Percentiles rank a stretch among this genome's conserved stretches.
phyloP scores from a whole-genome alignment of 2,888 invertebrate genomes.

The Cyclophora albipunctata region DNA sequence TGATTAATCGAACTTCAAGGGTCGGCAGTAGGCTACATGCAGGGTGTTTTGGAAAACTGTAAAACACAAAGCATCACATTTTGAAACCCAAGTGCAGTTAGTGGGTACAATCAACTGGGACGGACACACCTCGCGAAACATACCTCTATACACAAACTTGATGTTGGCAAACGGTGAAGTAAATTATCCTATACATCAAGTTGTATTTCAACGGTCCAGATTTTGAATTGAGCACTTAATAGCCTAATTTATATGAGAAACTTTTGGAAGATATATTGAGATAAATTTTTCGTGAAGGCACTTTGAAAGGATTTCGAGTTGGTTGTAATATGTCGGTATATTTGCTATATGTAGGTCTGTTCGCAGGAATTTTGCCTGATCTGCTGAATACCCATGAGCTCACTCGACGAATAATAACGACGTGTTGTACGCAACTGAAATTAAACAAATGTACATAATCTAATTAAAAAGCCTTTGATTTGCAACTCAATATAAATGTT shows the following conservation, averaged over 20 bases:
- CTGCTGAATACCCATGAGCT: slow-evolving; percentile 81
- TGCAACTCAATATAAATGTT: slow-evolving; percentile 16
- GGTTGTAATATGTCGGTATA: slow-evolving; percentile 26
- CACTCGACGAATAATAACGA: slow-evolving; percentile 87
- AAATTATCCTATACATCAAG: slow-evolving; percentile 2
- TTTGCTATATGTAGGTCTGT: slow-evolving; percentile 87
- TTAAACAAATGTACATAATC: slow-evolving; percentile 55
- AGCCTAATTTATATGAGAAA: slow-evolving; percentile 18
- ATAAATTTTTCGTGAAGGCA: slow-evolving; percentile 44
- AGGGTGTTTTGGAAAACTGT: not conserved
- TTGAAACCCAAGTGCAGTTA: not conserved
- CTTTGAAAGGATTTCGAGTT: slow-evolving; percentile 44
- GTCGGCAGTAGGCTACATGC: not conserved
- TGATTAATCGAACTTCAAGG: too few relatives aligned
- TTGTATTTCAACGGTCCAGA: not conserved
- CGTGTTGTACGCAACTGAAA: slow-evolving; percentile 83
- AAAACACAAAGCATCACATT: slow-evolving; percentile 2
- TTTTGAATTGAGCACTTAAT: slow-evolving; percentile 10
- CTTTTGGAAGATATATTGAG: slow-evolving; percentile 34
- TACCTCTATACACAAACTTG: slow-evolving; percentile 17
- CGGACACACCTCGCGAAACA: slow-evolving; percentile 18
- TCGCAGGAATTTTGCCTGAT: slow-evolving; percentile 88
- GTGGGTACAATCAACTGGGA: not conserved
- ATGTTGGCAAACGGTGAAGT: slow-evolving; percentile 15
- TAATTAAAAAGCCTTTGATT: slow-evolving; percentile 27